Evolutionary conservation across 2,888 invertebrate genomes (phyloP).

Genomic region (Pantelozetes paolii): DNA sequence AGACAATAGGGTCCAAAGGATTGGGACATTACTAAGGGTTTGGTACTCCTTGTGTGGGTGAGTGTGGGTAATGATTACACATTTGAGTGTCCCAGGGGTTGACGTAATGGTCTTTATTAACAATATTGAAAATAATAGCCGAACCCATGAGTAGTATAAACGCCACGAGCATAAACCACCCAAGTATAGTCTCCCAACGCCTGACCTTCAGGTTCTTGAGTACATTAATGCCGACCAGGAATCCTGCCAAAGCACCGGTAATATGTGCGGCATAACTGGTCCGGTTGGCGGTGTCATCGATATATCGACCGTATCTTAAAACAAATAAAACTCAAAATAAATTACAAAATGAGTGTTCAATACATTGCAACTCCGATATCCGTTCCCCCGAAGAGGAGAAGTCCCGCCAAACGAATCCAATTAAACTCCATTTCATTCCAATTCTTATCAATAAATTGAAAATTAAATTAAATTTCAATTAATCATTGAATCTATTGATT

Average conservation of each 20-base stretch:
- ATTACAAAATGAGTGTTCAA: conserved; percentile 58
- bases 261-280: conserved; percentile 86
- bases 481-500: no score
- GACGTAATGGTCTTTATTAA: conserved; percentile 49
- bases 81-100: conserved; percentile 15
- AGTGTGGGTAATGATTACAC: not conserved
- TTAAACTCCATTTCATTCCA: conserved; percentile 97
- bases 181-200: conserved; percentile 73
- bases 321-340: not conserved
- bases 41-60: not conserved
- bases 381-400: conserved; percentile 70
- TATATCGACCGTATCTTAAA: conserved; percentile 56
- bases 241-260: conserved; percentile 82
- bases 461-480: no score
- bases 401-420: conserved; percentile 73
- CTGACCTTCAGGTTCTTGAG: conserved; percentile 74
- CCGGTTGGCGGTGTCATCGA: conserved; percentile 56
- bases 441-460: conserved; percentile 61
- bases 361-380: conserved; percentile 89
- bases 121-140: conserved; percentile 69
- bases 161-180: conserved; percentile 63
- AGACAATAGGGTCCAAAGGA: not conserved
- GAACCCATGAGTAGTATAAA: conserved; percentile 63
- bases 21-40: not conserved
- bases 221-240: conserved; percentile 74